Base-by-base conservation (phyloP, 1,140 invertebrate species). In the Ostrea denselamellosa region DNA sequence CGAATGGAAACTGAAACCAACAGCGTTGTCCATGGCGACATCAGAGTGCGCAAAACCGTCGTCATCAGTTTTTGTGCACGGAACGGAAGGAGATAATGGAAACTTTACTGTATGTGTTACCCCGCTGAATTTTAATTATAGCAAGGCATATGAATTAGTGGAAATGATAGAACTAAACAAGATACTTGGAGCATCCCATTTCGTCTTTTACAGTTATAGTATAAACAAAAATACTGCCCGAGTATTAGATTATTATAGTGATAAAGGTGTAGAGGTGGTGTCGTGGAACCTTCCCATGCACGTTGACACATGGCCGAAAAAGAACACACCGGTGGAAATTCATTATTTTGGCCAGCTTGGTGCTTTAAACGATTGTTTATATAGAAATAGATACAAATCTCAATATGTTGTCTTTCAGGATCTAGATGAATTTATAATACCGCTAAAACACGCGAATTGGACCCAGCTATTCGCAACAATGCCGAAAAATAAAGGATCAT, bases 191-290 rank as follows among this genome's bases (percentile, higher is more conserved):
- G 97, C 97, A 1, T 96, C 96, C 54, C 97, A 98, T 94, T 98
- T 99, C 93, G 98, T 97, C 34, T 97, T 99, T 93, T 99, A 98
- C 95, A 98, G 98, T 94, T 97, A 98, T 93, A 98, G 98, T 0
- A 95, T 98, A 56, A 97, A 98, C 9, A 94, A 96, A 4, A 96
- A 97, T 68, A 97, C 97, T 0, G 54, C 86, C 19, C 93, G 92
- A 62, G 95, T 98, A 14, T 95, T 99, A 54, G 95, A 96, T 22
- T 96, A 97, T 93, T 98, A 98, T 92, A 95, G 96, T 8, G 83
- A 91, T 14, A 92, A 96, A 87, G 88, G 87, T 7, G 96, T 98
- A 3, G 97, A 97, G 8, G 94, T 98, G 58, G 95, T 98, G 90
- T 97, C 97, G 7, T 99, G 98, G 98, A 89, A 94, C 62, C 95